Evolutionary conservation across 2,888 invertebrate species (phyloP).

Genomic region (Eutolmus rufibarbis): DNA sequence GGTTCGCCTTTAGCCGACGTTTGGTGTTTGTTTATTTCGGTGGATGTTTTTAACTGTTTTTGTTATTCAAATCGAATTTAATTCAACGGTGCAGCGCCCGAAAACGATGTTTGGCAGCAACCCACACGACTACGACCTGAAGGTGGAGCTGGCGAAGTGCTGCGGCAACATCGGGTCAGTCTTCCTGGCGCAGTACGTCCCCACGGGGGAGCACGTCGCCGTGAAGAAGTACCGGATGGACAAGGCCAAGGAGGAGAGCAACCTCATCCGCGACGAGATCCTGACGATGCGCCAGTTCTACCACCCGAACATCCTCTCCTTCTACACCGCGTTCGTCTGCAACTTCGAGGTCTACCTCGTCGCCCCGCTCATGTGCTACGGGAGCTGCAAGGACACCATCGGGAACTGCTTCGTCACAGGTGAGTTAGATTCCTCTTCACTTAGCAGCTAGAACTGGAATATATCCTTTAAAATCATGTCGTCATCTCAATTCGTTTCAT

Average conservation of each 20-base stretch:
- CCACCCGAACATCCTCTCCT: slow-evolving; percentile 80
- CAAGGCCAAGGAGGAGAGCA: slow-evolving; percentile 69
- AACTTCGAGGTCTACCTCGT: slow-evolving; percentile 81
- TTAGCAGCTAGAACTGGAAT: too few species aligned
- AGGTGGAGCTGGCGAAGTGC: slow-evolving; percentile 73
- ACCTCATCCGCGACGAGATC: slow-evolving; percentile 76
- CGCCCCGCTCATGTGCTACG: slow-evolving; percentile 83
- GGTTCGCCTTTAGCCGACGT: neutral
- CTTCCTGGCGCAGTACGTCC: slow-evolving; percentile 73
- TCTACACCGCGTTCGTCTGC: slow-evolving; percentile 78
- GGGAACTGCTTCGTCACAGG: slow-evolving; percentile 72
- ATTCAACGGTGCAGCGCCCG: neutral
- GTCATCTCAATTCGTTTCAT: too few species aligned
- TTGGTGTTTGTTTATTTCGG: neutral
- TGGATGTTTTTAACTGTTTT: neutral
- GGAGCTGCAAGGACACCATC: slow-evolving; percentile 82
- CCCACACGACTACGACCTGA: slow-evolving; percentile 71
- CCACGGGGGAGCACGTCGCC: slow-evolving; percentile 73
- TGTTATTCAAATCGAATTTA: neutral
- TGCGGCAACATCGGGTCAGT: slow-evolving; percentile 75
- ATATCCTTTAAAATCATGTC: too few species aligned
- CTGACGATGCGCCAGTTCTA: slow-evolving; percentile 77
- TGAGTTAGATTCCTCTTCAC: slow-evolving; percentile 18
- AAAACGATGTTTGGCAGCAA: slow-evolving; percentile 68
- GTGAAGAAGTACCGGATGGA: slow-evolving; percentile 81